A percentile compares a stretch with the other conserved stretches of the same genome.
phyloP scores from a whole-genome alignment of 1,140 invertebrate species.

The Phymastichus coffea region DNA sequence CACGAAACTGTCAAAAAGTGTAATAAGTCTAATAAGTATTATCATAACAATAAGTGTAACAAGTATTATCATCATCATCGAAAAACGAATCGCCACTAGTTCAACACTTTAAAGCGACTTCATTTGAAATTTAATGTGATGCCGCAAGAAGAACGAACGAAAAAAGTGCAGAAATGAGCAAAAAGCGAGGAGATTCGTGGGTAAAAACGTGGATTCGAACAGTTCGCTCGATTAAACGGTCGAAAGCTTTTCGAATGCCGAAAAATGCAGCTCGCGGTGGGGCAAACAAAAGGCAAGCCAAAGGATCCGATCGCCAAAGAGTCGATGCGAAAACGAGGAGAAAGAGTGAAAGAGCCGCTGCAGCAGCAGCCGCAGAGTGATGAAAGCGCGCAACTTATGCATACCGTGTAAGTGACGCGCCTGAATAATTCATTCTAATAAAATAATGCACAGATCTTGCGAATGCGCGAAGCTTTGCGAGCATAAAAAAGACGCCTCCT shows the following conservation, averaged over 20 bases:
- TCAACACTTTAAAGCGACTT: slow-evolving; percentile 24
- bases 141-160: slow-evolving; percentile 3
- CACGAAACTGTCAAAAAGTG: too few species aligned
- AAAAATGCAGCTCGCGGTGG: slow-evolving; percentile 15
- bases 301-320: slow-evolving; percentile 7
- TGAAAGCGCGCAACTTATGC: slow-evolving; percentile 52
- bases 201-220: neutral
- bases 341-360: neutral
- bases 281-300: neutral
- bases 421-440: slow-evolving; percentile 57
- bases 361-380: slow-evolving; percentile 35
- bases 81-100: too few species aligned
- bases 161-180: neutral
- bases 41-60: too few species aligned
- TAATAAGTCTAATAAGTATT: too few species aligned
- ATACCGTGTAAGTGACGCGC: slow-evolving; percentile 53
- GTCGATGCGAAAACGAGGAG: slow-evolving; percentile 12
- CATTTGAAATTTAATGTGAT: slow-evolving; percentile 21
- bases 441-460: slow-evolving; percentile 47
- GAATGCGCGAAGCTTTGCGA: slow-evolving; percentile 14
- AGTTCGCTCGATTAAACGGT: slow-evolving; percentile 1
- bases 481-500: too few species aligned
- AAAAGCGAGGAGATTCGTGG: neutral
- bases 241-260: slow-evolving; percentile 17
- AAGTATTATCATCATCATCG: too few species aligned